A percentile compares a stretch with the other conserved stretches of the same genome.
These are phyloP conservation scores for Poecilia gillii DNA, from an alignment of 2,797 vertebrate species.

Conservation along the genomic window DNA sequence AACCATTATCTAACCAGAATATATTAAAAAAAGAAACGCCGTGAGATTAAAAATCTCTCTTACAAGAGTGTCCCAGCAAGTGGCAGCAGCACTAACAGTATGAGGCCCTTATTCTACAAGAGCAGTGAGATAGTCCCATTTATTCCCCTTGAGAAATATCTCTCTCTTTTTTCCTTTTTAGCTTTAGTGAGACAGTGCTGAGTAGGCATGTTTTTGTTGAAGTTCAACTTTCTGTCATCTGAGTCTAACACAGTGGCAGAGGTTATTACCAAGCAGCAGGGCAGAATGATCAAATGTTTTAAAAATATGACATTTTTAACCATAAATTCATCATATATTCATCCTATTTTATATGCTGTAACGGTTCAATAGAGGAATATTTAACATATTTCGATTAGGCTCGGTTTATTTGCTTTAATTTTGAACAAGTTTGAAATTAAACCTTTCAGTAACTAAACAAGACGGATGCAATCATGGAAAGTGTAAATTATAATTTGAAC, in stretches of 20 bases:
- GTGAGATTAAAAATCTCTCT: too few species aligned
- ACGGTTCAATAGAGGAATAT: not conserved
- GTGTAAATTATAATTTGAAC: not conserved
- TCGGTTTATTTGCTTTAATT: not conserved
- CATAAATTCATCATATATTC: too few species aligned
- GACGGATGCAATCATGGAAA: not conserved
- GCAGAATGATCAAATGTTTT: not conserved
- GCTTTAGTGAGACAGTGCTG: conserved; percentile 47
- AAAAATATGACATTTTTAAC: not conserved
- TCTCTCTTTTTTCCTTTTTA: conserved; percentile 42
- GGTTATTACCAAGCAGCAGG: not conserved
- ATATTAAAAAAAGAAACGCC: too few species aligned
- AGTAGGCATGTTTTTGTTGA: conserved; percentile 36
- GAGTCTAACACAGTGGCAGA: conserved; percentile 19
- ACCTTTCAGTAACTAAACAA: not conserved
- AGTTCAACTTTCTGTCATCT: conserved; percentile 11
- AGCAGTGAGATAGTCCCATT: conserved; percentile 61
- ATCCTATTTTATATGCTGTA: not conserved
- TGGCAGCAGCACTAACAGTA: conserved; percentile 13
- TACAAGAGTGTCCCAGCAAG: too few species aligned
- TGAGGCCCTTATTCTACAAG: conserved; percentile 40
- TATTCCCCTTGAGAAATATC: conserved; percentile 64
- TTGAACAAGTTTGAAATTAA: not conserved
- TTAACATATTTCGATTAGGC: not conserved
- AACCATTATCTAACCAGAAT: too few species aligned